Conservation (phyloP, 2,113 vertebrate genomes). For the Puffinus mauretanicus region DNA sequence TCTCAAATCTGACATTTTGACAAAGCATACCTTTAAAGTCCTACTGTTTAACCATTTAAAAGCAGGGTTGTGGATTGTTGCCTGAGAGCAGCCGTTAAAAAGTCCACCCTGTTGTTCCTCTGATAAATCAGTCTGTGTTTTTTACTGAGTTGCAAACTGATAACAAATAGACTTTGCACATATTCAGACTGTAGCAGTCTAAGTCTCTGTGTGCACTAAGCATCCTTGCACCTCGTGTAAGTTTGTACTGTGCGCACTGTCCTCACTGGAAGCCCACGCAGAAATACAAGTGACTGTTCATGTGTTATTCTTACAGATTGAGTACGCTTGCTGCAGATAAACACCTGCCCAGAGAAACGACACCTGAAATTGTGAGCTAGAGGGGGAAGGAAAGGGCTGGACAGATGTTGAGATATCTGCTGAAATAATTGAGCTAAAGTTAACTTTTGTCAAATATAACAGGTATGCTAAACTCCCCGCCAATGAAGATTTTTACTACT, state of each 20-base stretch:
- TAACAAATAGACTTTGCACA: not conserved
- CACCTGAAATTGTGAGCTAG: not conserved
- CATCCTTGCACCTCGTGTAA: accelerated
- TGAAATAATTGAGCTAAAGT: not conserved
- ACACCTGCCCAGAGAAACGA: not conserved
- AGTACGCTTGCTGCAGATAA: not conserved
- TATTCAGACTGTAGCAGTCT: not conserved
- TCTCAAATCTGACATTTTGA: not conserved
- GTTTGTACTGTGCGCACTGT: no score
- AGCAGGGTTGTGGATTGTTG: not conserved
- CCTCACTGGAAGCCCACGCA: not conserved
- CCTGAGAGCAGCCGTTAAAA: not conserved
- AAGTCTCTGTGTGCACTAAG: not conserved
- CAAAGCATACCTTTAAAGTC: not conserved
- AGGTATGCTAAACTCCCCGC: not conserved
- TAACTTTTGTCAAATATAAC: not conserved
- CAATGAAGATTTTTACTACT: not conserved
- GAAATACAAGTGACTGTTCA: not conserved
- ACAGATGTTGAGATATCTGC: not conserved
- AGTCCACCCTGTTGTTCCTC: not conserved
- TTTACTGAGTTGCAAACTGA: not conserved
- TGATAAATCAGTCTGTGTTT: not conserved
- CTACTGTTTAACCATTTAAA: not conserved
- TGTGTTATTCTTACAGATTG: not conserved
- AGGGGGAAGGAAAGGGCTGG: not conserved